Base-by-base conservation (phyloP, 2,888 invertebrate genomes). In the Spilarctia lutea region DNA sequence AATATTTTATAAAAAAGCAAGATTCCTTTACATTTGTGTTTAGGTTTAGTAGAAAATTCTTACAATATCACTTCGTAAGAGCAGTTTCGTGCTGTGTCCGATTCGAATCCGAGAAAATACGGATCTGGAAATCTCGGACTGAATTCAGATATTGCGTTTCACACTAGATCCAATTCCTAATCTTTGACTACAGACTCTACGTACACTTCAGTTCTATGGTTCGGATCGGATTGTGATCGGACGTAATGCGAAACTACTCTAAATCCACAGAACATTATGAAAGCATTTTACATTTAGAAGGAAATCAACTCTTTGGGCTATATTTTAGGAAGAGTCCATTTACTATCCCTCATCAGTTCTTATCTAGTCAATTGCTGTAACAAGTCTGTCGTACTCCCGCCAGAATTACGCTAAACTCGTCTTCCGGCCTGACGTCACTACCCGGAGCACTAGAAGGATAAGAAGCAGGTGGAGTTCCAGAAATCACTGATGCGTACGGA, bases 321-420 rank as follows among this genome's bases (percentile, higher is more conserved):
- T 80, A 89, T 87, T 79, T 88, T 84, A 89, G 90, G 90, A 91
- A 90, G 87, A 85, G 86, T 90, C 87, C 87, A 85, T 87, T 85
- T 84, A 78, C 87, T 89, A 88, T 83, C 82, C 87, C 87, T 84
- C 82, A 72, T 89, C 86, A 86, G 86, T 89, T 82, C 63, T 88
- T 86, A 76, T 86, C 82, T 87, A 91, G 93, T 96, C 94, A 97
- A 91, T 97, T 98, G 96, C 98, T 98, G 94, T 98, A 98, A 91
- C 98, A 98, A 65, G 98, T 98, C 92, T 98, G 98, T 82, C 98
- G 96, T 69, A 98, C 98, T 79, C 98, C 98, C 8, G 98, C 98
- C 79, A 98, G 96, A 87, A 98, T 98, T 85, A 98, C 98, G 95
- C 98, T 98, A 93, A 98, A 98, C 90, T 98, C 98, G 81, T 98